Evolutionary conservation across 2,113 vertebrate species (phyloP).

Genomic region (Platichthys stellatus): DNA sequence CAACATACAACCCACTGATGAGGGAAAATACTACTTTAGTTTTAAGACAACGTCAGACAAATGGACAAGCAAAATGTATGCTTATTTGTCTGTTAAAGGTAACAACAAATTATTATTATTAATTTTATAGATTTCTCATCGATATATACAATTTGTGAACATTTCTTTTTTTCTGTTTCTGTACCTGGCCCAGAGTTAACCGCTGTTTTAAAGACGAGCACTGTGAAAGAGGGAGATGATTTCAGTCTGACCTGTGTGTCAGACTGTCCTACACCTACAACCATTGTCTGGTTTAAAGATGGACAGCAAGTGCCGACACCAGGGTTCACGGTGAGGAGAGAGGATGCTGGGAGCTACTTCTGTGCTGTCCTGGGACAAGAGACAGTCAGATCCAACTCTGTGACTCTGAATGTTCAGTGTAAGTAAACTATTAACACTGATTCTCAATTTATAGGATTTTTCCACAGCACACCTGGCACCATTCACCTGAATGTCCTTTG

Average conservation of each 20-base stretch:
- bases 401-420: constrained; percentile 64
- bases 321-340: constrained; percentile 9
- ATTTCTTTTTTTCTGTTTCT: neutral
- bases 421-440: constrained; percentile 19
- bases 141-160: neutral
- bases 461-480: neutral
- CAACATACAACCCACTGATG: constrained; percentile 27
- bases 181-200: constrained; percentile 49
- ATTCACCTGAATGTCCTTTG: too few relatives aligned
- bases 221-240: constrained; percentile 48
- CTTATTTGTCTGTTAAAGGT: constrained; percentile 55
- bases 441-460: neutral
- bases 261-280: constrained; percentile 2
- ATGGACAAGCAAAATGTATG: neutral
- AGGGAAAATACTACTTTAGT: constrained; percentile 31
- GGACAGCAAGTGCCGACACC: neutral
- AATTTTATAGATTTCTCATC: accelerated
- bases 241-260: constrained; percentile 51
- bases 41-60: neutral
- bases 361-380: constrained; percentile 44
- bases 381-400: constrained; percentile 18
- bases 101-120: neutral
- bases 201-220: constrained; percentile 28
- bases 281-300: constrained; percentile 53
- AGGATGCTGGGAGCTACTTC: constrained; percentile 60